phyloP scores from a whole-genome alignment of 2,888 invertebrate species.

The Ophioninae sp. region DNA sequence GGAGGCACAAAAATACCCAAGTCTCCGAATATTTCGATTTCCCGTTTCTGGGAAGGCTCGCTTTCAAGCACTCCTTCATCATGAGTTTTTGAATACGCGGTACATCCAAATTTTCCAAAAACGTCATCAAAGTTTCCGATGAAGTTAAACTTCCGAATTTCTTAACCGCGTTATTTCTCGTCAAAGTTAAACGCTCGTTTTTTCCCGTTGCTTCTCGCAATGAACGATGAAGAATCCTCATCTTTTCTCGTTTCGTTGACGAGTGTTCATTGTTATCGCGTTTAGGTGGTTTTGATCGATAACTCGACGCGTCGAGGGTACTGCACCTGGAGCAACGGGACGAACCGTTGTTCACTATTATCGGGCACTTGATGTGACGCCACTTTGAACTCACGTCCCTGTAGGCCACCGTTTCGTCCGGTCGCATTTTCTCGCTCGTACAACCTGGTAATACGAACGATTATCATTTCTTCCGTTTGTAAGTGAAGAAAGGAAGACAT shows the following conservation, averaged over 20 bases:
- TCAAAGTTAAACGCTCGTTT: constrained; percentile 60
- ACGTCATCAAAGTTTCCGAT: constrained; percentile 55
- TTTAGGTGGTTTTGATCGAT: constrained; percentile 57
- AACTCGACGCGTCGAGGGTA: constrained; percentile 59
- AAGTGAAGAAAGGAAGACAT: too few relatives aligned
- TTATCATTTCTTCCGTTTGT: too few relatives aligned
- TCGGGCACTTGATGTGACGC: constrained; percentile 74
- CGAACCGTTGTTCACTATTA: constrained; percentile 73
- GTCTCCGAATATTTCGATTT: constrained; percentile 69
- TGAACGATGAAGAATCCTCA: constrained; percentile 63
- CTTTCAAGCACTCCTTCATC: constrained; percentile 71
- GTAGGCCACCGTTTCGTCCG: constrained; percentile 64
- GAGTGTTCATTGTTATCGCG: constrained; percentile 59
- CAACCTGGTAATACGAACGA: constrained; percentile 43
- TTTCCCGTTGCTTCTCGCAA: constrained; percentile 63
- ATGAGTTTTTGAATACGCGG: constrained; percentile 73
- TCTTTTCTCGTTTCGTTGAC: constrained; percentile 64
- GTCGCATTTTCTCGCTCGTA: constrained; percentile 61
- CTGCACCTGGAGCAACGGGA: constrained; percentile 74
- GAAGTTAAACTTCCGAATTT: constrained; percentile 55
- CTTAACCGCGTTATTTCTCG: constrained; percentile 58
- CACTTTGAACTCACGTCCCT: constrained; percentile 73
- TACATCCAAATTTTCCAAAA: constrained; percentile 67
- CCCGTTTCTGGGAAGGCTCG: constrained; percentile 61
- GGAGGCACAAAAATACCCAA: constrained; percentile 72